Base-by-base conservation (phyloP, 2,888 invertebrate genomes). In the Epinotia bilunana region DNA sequence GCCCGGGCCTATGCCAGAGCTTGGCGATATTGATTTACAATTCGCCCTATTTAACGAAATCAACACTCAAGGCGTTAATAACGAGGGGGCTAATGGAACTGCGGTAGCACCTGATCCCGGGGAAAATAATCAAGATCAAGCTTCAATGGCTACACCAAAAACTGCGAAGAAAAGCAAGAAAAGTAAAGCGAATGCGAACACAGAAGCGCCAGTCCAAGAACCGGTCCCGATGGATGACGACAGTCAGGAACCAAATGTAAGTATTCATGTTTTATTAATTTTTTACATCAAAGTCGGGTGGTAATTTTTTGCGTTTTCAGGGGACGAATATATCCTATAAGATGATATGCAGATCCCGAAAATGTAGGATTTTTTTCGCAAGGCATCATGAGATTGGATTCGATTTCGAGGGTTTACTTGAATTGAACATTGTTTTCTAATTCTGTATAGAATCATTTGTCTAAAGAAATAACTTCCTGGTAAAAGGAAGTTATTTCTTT, bases 151-250 rank as follows among this genome's bases (percentile, higher is more conserved):
- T 23, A 64, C 72, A 67, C 76, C 72, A 16, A 46, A 5, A 12
- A 60, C 55, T n/a, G 67, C 69, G 7, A 61, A 74, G 16, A 77
- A 77, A 57, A 16, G 55, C 23, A 69, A 69, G 20, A 49, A 46
- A 16, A 72, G 71, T 7, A 20, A 57, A 33, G 65, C 57, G 58
- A 28, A 18, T 1, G 43, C 68, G 18, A 65, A n/a, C 6, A 23
- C 65, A 7, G 60, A 74, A 20, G n/a, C 67, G 39, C 28, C 43
- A 72, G 71, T 53, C 11, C 78, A 72, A 28, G 62, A 70, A 39
- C 70, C 79, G n/a, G 33, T 61, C 1, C 64, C 64, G 23, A 84
- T 83, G n/a, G 87, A 86, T 67, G 87, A 87, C 76, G 88, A 88
- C 77, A 87, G 83, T 74, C 88, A 88, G 78, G 86, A 86, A 77